Evolutionary conservation across 2,888 invertebrate species (phyloP).

Genomic region (Deilephila elpenor): DNA sequence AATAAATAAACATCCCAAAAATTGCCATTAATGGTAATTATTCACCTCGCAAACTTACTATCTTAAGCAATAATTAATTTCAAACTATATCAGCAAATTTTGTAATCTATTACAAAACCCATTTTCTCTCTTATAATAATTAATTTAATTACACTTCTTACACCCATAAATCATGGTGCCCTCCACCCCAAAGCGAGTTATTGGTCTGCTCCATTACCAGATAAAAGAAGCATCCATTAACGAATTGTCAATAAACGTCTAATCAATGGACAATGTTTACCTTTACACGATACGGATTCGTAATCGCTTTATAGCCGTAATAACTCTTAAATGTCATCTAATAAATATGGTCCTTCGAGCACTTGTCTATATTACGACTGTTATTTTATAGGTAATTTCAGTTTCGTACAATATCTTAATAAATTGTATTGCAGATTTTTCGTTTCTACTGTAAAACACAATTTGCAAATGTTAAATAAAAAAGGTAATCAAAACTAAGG

Average conservation of each 20-base stretch:
- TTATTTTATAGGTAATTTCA: neutral
- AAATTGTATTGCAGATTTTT: no score
- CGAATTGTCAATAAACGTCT: conserved; percentile 18
- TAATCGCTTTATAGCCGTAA: conserved; percentile 20
- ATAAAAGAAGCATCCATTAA: conserved; percentile 16
- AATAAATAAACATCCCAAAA: no score
- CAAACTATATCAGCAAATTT: no score
- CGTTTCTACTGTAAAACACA: no score
- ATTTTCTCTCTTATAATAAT: neutral
- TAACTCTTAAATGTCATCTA: conserved; percentile 8
- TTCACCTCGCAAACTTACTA: no score
- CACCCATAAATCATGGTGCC: neutral
- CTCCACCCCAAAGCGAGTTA: neutral
- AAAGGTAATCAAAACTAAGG: no score
- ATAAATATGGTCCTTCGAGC: conserved; percentile 13
- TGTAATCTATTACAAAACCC: no score
- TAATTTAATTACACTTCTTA: neutral
- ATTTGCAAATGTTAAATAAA: no score
- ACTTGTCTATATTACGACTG: neutral
- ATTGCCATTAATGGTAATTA: no score
- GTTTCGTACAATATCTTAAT: neutral
- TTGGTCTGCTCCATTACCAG: neutral
- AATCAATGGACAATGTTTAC: conserved; percentile 16
- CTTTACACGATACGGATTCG: conserved; percentile 14
- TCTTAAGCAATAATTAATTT: no score